Percentiles rank a stretch among this genome's conserved stretches.
phyloP scores from a whole-genome alignment of 30 jellyfish, hydroid and myxozoan species.

The Turritopsis dohrnii region DNA sequence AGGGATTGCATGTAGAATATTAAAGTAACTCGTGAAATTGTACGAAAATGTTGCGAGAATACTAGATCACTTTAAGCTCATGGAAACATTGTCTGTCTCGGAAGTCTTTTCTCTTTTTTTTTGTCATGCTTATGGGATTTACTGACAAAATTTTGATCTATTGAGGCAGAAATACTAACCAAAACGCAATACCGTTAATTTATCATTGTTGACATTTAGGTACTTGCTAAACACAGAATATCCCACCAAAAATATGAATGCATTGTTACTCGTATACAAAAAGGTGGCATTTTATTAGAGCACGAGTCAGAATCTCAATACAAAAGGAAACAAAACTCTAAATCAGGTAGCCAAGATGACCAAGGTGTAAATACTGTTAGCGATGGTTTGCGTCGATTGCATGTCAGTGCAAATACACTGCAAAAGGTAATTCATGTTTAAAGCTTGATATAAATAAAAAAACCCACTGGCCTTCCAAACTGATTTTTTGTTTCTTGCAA shows the following conservation, averaged over 20 bases:
- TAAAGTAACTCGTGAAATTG: too few relatives aligned
- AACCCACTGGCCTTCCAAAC: not conserved
- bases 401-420: conserved; percentile 68
- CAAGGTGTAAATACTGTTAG: conserved; percentile 41
- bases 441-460: not conserved
- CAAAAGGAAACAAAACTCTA: conserved; percentile 49
- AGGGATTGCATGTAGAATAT: too few relatives aligned
- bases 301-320: conserved; percentile 76
- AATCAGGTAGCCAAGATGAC: conserved; percentile 52
- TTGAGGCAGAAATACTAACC: not conserved
- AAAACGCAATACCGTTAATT: not conserved
- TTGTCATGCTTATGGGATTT: too few relatives aligned
- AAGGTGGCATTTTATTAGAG: conserved; percentile 67
- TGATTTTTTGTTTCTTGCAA: not conserved
- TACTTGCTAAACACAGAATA: conserved; percentile 72
- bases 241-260: conserved; percentile 76
- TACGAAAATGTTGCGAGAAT: too few relatives aligned
- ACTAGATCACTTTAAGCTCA: too few relatives aligned
- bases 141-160: not conserved
- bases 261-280: conserved; percentile 83
- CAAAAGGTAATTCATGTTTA: conserved; percentile 50
- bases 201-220: conserved; percentile 17
- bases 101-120: too few relatives aligned
- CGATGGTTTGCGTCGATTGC: conserved; percentile 69
- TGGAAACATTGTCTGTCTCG: too few relatives aligned